These are phyloP conservation scores for Oceanodroma leucorhoa DNA, from an alignment of 2,797 vertebrate species.

Conservation along the genomic window DNA sequence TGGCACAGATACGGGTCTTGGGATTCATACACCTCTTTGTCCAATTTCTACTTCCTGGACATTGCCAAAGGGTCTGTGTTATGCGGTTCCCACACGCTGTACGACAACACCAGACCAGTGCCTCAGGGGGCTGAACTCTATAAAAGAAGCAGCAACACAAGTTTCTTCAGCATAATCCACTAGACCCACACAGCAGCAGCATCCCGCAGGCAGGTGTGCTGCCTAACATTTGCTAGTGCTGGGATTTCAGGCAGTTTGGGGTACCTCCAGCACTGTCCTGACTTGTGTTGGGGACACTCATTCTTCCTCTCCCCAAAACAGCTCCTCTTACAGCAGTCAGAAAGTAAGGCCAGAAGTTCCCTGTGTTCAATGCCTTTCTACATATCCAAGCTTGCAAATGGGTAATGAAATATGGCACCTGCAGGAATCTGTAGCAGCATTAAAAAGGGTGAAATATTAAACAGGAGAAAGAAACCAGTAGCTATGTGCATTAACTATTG, in stretches of 20 bases:
- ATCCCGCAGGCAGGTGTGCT: not conserved
- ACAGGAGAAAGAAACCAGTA: not conserved
- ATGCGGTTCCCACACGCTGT: not conserved
- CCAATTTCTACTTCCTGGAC: not conserved
- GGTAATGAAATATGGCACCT: not conserved
- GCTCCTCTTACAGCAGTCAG: not conserved
- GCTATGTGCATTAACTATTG: not conserved
- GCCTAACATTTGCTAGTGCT: not conserved
- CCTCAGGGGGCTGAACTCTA: not conserved
- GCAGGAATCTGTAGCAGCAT: not conserved
- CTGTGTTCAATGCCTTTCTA: accelerated
- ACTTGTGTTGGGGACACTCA: not conserved
- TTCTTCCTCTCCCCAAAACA: not conserved
- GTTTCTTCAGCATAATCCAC: not conserved
- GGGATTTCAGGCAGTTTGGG: not conserved
- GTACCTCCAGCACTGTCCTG: not conserved
- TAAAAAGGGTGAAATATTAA: not conserved
- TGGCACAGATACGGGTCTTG: accelerated
- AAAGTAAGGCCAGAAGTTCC: not conserved
- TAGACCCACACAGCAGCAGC: not conserved
- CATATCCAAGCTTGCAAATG: not conserved
- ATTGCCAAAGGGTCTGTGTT: not conserved
- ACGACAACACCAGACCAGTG: not conserved
- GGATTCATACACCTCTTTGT: not conserved
- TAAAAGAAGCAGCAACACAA: not conserved